Percentiles rank a stretch among this genome's conserved stretches.
Evolutionary conservation across 2,113 vertebrate species (phyloP).

Genomic region (Brachypteracias leptosomus): DNA sequence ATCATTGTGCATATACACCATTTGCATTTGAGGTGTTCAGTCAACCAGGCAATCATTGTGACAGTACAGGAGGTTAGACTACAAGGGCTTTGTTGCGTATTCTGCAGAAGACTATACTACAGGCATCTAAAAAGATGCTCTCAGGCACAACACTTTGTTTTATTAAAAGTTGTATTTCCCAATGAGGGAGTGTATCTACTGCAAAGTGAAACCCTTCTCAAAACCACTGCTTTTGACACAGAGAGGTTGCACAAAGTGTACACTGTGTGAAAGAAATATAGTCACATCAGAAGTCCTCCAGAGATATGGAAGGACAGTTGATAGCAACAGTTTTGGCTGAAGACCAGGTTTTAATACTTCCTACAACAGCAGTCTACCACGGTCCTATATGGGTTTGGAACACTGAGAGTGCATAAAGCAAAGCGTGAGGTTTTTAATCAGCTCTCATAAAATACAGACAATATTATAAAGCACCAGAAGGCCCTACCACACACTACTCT

Average conservation of each 20-base stretch:
- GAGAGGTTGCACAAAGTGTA: not conserved
- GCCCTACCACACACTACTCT: not conserved
- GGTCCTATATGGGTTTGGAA: not conserved
- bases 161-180: not conserved
- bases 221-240: not conserved
- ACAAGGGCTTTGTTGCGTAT: not conserved
- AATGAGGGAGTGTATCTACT: not conserved
- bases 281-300: not conserved
- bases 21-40: not conserved
- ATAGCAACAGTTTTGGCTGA: not conserved
- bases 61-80: not conserved
- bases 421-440: not conserved
- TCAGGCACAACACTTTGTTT: not conserved
- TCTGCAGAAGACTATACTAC: not conserved
- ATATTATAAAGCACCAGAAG: not conserved
- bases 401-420: not conserved
- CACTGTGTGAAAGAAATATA: not conserved
- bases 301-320: not conserved
- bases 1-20: too few relatives aligned
- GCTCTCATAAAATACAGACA: not conserved
- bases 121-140: not conserved
- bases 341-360: not conserved
- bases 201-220: not conserved
- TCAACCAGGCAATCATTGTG: not conserved
- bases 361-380: not conserved